These are phyloP conservation scores for Pachypeltis micranthus DNA, from an alignment of 1,140 invertebrate species.

Conservation along the genomic window DNA sequence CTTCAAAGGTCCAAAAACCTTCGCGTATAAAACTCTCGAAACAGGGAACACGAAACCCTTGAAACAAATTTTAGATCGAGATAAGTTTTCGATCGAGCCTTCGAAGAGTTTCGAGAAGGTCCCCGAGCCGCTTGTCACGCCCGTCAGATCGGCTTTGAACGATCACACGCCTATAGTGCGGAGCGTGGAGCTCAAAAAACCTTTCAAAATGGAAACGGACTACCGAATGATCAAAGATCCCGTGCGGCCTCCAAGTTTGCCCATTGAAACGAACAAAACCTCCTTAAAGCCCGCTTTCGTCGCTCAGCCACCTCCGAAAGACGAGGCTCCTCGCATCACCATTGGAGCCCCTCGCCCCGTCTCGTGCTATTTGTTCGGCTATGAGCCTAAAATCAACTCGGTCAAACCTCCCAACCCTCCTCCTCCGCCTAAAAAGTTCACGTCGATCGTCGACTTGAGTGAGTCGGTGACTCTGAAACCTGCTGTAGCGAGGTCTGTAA, in stretches of 20 bases:
- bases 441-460: slow-evolving; percentile 34
- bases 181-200: slow-evolving; percentile 30
- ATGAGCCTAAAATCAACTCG: neutral
- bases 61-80: slow-evolving; percentile 1
- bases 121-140: neutral
- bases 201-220: slow-evolving; percentile 17
- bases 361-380: slow-evolving; percentile 19
- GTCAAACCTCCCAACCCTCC: neutral
- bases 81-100: neutral
- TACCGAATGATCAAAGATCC: neutral
- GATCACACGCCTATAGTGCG: slow-evolving; percentile 29
- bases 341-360: slow-evolving; percentile 8
- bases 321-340: neutral
- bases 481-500: slow-evolving; percentile 36
- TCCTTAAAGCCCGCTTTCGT: neutral
- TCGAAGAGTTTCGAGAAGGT: neutral
- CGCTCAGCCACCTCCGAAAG: too few species aligned
- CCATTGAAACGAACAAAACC: neutral
- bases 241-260: neutral
- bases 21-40: slow-evolving; percentile 13
- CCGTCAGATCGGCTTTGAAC: slow-evolving; percentile 10
- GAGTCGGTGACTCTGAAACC: slow-evolving; percentile 31
- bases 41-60: slow-evolving; percentile 16
- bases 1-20: slow-evolving; percentile 6
- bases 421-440: neutral